Evolutionary conservation across 2,797 vertebrate species (phyloP).

Genomic region (Amniataba percoides): DNA sequence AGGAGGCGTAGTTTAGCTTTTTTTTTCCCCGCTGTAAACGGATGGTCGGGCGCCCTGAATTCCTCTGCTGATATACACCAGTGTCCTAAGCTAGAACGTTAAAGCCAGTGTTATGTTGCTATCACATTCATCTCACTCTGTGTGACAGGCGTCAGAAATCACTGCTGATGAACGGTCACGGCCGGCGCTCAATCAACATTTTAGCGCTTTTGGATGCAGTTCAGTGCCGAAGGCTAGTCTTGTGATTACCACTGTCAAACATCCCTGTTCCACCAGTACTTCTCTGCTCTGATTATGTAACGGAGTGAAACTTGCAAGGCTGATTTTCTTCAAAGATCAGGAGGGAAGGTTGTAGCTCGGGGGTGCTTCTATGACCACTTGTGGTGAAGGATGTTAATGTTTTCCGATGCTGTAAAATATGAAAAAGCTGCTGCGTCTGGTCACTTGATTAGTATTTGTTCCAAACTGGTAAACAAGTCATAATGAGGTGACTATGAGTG

Average conservation of each 20-base stretch:
- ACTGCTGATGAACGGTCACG: not conserved
- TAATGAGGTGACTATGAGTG: not conserved
- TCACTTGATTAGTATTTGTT: conserved; percentile 28
- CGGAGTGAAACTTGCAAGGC: not conserved
- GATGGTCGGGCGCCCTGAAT: not conserved
- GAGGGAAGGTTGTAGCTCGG: conserved; percentile 1
- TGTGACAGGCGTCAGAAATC: not conserved
- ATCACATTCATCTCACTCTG: not conserved
- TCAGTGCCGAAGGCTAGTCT: conserved; percentile 12
- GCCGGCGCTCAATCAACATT: not conserved
- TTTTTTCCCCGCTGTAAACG: not conserved
- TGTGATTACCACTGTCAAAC: conserved; percentile 23
- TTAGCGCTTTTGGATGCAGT: not conserved
- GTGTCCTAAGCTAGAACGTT: not conserved
- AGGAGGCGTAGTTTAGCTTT: too few species aligned
- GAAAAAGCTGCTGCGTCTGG: not conserved
- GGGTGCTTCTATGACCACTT: not conserved
- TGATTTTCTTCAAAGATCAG: conserved; percentile 12
- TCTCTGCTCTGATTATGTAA: not conserved
- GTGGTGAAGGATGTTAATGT: not conserved
- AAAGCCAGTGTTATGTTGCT: not conserved
- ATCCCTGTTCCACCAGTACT: not conserved
- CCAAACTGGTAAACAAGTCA: conserved; percentile 7
- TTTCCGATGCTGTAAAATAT: not conserved
- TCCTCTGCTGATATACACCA: not conserved